These are phyloP conservation scores for Apodemus speciosus DNA, from an alignment of 2,113 vertebrate species.

Conservation along the genomic window DNA sequence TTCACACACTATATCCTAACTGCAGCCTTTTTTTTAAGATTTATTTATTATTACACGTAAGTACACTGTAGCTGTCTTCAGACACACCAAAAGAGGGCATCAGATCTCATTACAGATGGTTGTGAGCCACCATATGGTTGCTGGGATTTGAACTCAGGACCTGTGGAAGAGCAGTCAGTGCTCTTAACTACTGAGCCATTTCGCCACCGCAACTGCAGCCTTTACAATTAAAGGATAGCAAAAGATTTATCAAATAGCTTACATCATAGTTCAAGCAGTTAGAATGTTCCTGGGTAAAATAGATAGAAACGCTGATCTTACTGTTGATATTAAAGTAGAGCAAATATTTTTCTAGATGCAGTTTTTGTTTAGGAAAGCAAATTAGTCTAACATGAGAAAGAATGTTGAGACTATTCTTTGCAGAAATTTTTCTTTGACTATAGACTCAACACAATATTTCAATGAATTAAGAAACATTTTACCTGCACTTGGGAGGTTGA, in stretches of 20 bases:
- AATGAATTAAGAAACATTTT: conserved; percentile 31
- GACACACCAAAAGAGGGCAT: no score
- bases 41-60: no score
- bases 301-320: not conserved
- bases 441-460: not conserved
- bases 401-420: not conserved
- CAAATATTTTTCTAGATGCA: not conserved
- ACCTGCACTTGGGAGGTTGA: no score
- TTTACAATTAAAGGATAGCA: conserved; percentile 43
- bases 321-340: not conserved
- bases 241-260: not conserved
- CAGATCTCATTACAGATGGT: no score
- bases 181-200: no score
- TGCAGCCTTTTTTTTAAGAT: not conserved
- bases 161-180: no score
- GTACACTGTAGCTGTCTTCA: no score
- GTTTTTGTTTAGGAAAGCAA: not conserved
- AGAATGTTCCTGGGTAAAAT: not conserved
- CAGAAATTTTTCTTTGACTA: not conserved
- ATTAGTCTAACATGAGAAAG: not conserved
- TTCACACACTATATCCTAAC: not conserved
- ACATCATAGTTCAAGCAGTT: not conserved
- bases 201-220: not conserved
- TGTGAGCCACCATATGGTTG: no score
- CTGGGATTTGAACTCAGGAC: no score